Evolutionary conservation across 2,888 invertebrate genomes (phyloP).

Genomic region (Pteria penguin): DNA sequence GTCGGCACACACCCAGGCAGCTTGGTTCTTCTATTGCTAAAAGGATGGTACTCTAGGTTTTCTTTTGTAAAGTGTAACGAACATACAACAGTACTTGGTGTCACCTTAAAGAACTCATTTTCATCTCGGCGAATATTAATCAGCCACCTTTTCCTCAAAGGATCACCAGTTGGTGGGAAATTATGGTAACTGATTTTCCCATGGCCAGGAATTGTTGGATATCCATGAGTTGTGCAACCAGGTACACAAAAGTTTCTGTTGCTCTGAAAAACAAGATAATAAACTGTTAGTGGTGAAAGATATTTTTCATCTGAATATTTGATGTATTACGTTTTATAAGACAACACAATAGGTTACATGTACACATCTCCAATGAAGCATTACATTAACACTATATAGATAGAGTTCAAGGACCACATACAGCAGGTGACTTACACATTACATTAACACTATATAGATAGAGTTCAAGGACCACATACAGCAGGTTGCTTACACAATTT

Average conservation of each 20-base stretch:
- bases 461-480: too few species aligned
- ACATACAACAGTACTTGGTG: neutral
- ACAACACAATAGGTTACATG: too few species aligned
- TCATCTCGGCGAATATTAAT: constrained; percentile 1
- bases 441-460: too few species aligned
- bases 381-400: too few species aligned
- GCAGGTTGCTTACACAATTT: too few species aligned
- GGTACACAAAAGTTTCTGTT: neutral
- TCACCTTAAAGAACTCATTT: neutral
- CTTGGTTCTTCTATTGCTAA: constrained; percentile 1
- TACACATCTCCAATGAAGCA: too few species aligned
- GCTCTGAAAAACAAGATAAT: constrained; percentile 7
- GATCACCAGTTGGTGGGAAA: neutral
- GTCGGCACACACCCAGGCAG: constrained; percentile 5
- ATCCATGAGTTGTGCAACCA: neutral
- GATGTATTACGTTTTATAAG: too few species aligned
- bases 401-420: too few species aligned
- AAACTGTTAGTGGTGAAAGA: too few species aligned
- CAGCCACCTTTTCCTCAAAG: neutral
- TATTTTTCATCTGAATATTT: too few species aligned
- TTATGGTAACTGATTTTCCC: neutral
- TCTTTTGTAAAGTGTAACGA: neutral
- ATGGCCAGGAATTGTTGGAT: neutral
- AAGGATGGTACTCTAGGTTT: neutral
- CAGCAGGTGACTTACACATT: too few species aligned